Base-by-base conservation (phyloP, 2,113 vertebrate genomes). In the Stercorarius parasiticus region DNA sequence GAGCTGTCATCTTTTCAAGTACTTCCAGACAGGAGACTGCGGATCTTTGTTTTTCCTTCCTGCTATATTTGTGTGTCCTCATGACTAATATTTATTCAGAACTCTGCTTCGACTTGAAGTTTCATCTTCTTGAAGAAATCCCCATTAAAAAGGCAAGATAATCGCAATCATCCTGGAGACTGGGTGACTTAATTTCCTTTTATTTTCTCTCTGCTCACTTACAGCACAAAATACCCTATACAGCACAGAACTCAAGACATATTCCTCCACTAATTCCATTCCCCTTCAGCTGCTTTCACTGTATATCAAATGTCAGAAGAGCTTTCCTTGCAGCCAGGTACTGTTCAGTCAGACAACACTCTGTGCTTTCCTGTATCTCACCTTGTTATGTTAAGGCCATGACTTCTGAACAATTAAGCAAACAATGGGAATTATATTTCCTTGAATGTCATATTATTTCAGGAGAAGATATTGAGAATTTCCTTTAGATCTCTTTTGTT, bases 1-100 rank as follows among this genome's bases (percentile, higher is more conserved):
- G 89, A 56, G 86, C 43, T 29, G 71, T 96, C 95, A 92, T 62
- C 36, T 67, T 94, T 97, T 96, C 76, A 88, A 95, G 93, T 66
- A 45, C 40, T 91, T 76, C 17, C 21, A 55, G 70, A 74, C 86
- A 69, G 93, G 56, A 95, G 56, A 26, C 32, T 55, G 19, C 5
- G 50, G 50, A 49, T 13, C n/a, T 91, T 76, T 43, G 27, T 6
- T 65, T 76, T 69, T 80, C 23, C 13, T 91, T 87, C n/a, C 62
- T 47, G 23, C 23, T 49, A 4, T 53, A 38, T 79, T 83, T 90
- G 12, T 70, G 3, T 64, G 23, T 43, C 43, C 17, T 80, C 25
- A 26, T 45, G 36, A 80, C 13, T 40, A 73, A 80, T 66, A 66
- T 55, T 59, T 87, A 59, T 71, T n/a, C 43, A 76, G 23, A 91